Evolutionary conservation across 53 echinoderm and acorn worm species (phyloP).

Genomic region (Apostichopus leukothele): DNA sequence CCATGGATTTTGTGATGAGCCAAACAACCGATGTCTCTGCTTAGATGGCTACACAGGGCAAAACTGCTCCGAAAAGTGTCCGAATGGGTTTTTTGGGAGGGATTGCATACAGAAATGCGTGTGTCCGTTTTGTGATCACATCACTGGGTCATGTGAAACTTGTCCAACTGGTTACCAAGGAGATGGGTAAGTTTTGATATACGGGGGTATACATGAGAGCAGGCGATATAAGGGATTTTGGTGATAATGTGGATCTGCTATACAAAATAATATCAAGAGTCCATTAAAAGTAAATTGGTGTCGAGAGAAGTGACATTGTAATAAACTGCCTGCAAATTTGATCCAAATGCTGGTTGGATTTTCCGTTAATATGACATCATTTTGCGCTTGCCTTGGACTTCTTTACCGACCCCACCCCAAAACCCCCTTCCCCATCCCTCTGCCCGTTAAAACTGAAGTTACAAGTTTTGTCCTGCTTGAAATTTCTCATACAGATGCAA

Average conservation of each 20-base stretch:
- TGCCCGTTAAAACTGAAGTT: neutral
- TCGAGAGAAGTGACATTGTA: neutral
- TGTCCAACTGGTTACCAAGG: slow-evolving; percentile 32
- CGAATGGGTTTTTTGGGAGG: slow-evolving; percentile 25
- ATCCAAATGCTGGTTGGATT: neutral
- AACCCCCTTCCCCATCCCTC: neutral
- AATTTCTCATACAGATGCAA: neutral
- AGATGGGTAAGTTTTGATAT: slow-evolving; percentile 14
- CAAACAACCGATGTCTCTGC: slow-evolving; percentile 12
- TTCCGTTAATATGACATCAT: no score
- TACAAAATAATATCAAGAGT: no score
- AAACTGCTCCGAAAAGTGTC: neutral
- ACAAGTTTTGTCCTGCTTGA: neutral
- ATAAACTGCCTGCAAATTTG: neutral
- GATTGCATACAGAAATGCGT: slow-evolving; percentile 18
- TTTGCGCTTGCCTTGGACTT: neutral
- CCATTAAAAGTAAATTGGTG: no score
- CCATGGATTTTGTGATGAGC: slow-evolving; percentile 13
- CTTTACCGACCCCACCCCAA: neutral
- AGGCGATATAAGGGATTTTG: no score
- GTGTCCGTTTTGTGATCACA: slow-evolving; percentile 34
- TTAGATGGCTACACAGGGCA: neutral
- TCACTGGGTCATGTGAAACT: slow-evolving; percentile 13
- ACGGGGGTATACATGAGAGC: no score
- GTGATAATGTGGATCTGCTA: no score